These are phyloP conservation scores for Blastobasis adustella DNA, from an alignment of 2,888 invertebrate genomes.

Conservation along the genomic window DNA sequence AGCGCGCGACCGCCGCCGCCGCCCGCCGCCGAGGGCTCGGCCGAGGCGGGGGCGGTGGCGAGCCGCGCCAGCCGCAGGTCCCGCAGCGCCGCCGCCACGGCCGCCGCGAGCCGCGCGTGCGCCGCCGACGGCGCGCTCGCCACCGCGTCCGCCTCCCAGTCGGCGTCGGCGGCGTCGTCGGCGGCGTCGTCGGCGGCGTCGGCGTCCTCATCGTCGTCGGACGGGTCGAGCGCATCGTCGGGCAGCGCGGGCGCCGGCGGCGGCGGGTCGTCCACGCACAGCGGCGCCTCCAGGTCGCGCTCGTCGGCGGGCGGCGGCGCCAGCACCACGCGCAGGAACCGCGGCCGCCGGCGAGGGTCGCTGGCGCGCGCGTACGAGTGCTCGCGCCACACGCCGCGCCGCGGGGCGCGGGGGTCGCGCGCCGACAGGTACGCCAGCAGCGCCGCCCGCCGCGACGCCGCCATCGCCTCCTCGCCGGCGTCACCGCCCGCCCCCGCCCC, in stretches of 20 bases:
- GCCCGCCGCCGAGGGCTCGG: neutral
- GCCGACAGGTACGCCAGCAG: neutral
- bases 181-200: too few relatives aligned
- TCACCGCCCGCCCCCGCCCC: too few relatives aligned
- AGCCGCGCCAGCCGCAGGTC: neutral
- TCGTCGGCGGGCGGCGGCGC: neutral
- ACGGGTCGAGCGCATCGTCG: neutral
- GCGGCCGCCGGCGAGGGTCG: neutral
- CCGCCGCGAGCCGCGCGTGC: neutral
- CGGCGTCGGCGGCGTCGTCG: too few relatives aligned
- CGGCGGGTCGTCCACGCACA: neutral
- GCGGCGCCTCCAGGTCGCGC: neutral
- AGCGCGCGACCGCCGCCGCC: neutral
- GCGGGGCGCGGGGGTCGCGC: neutral
- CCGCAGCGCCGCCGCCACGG: neutral
- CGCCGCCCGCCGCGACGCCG: neutral
- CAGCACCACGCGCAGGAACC: neutral
- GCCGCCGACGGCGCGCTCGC: neutral
- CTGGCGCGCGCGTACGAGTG: constrained; percentile 1
- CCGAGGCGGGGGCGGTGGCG: neutral
- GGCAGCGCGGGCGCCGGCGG: neutral
- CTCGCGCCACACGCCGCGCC: neutral
- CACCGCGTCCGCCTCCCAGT: too few relatives aligned
- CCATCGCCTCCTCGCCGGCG: neutral
- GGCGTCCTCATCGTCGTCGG: too few relatives aligned